Conservation (phyloP, 2,888 invertebrate genomes). For the Gastrophysa polygoni region DNA sequence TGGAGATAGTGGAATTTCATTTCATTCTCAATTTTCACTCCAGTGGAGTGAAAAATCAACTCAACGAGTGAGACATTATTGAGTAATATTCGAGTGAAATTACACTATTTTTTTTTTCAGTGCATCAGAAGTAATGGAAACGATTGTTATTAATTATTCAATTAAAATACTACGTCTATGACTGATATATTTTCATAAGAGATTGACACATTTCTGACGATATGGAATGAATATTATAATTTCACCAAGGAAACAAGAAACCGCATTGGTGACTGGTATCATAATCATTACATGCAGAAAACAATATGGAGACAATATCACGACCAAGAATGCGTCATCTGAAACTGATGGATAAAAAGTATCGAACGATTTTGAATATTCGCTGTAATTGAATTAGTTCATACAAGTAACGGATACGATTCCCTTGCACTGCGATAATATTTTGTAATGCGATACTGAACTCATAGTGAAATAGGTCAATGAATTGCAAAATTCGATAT, state of each 20-base stretch:
- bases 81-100: too few relatives aligned
- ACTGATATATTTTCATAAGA: neutral
- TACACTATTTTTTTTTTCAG: too few relatives aligned
- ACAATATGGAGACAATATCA: constrained; percentile 11
- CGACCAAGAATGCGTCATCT: constrained; percentile 5
- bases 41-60: too few relatives aligned
- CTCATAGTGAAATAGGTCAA: too few relatives aligned
- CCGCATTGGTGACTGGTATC: neutral
- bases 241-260: neutral
- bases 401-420: neutral
- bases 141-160: too few relatives aligned
- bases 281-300: neutral
- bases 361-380: constrained; percentile 11
- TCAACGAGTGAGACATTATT: too few relatives aligned
- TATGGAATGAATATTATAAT: neutral
- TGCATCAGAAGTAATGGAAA: too few relatives aligned
- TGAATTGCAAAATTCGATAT: too few relatives aligned
- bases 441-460: too few relatives aligned
- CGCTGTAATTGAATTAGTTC: neutral
- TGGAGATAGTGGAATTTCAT: too few relatives aligned
- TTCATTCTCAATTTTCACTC: too few relatives aligned
- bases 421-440: neutral
- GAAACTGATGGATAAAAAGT: constrained; percentile 12
- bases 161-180: neutral
- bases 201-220: neutral